Evolutionary conservation across 2,888 invertebrate species (phyloP), one percentile per base, ranked within the genome.

Genomic region (Hydraecia micacea): DNA sequence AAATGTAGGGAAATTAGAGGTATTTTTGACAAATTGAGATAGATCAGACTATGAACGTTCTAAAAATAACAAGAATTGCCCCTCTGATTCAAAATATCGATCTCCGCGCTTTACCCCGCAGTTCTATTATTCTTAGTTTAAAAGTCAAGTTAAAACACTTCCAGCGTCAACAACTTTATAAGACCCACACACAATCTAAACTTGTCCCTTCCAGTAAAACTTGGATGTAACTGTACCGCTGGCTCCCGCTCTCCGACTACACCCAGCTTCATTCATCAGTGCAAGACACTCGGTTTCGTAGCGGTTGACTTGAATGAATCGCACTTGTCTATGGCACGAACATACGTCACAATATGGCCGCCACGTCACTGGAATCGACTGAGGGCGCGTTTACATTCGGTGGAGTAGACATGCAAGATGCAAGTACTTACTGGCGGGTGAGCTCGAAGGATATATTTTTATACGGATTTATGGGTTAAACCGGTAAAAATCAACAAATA

Each of bases 301-400:
- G 79, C 72, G 76, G 75, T 85, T 71, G 72, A 83, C 81, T 87
- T 89, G 79, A 83, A 88, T 87, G 86, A 88, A 88, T 80, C 72
- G 74, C 63, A 60, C 66, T 80, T 78, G 63, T 68, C 75, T 68
- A 62, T 81, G 68, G 60, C 65, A 73, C 66, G 65, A 65, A 75
- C 71, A 76, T 82, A 83, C 79, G 68, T 83, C 83, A 83, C 73
- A 86, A 83, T 32, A 83, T 86, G 74, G 84, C 83, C n/a, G 73
- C 32, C 13, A 55, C 62, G 42, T 73, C 49, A 86, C 63, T 82
- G 70, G 49, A 73, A 68, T 73, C 36, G 70, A 67, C 60, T 55
- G 28, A 85, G 25, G 46, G 49, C 75, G 25, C 75, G 58, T 62
- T 80, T 80, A 39, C 28, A 52, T 66, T 55, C 18, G 7, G n/a